Conservation (phyloP, 2,113 vertebrate genomes). For the Isurus oxyrinchus region DNA sequence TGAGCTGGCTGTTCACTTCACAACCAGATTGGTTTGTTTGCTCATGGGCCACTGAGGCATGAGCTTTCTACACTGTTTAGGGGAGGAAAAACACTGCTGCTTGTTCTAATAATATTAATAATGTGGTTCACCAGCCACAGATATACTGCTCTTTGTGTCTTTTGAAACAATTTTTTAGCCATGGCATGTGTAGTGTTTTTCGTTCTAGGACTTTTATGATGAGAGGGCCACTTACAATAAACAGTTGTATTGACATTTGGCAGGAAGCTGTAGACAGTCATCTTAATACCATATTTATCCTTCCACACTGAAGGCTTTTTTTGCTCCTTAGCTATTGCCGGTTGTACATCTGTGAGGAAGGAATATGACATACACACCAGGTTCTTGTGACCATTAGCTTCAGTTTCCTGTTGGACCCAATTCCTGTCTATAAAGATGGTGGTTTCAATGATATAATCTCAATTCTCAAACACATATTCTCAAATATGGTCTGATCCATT, state of each 20-base stretch:
- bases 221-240: not conserved
- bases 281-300: not conserved
- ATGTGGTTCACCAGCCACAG: not conserved
- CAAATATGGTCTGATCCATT: not conserved
- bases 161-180: not conserved
- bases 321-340: not conserved
- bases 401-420: not conserved
- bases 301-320: not conserved
- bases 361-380: not conserved
- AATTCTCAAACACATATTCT: not conserved
- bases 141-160: not conserved
- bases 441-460: not conserved
- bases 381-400: not conserved
- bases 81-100: not conserved
- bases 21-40: not conserved
- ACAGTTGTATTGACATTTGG: not conserved
- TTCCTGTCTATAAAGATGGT: not conserved
- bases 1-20: not conserved
- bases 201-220: not conserved
- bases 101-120: not conserved
- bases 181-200: not conserved
- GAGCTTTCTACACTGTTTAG: not conserved
- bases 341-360: not conserved
- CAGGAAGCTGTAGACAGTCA: too few relatives aligned
- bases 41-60: not conserved